Percentiles rank a stretch among this genome's conserved stretches.
Conservation (phyloP, 2,113 vertebrate species). For the Centropus bengalensis region DNA sequence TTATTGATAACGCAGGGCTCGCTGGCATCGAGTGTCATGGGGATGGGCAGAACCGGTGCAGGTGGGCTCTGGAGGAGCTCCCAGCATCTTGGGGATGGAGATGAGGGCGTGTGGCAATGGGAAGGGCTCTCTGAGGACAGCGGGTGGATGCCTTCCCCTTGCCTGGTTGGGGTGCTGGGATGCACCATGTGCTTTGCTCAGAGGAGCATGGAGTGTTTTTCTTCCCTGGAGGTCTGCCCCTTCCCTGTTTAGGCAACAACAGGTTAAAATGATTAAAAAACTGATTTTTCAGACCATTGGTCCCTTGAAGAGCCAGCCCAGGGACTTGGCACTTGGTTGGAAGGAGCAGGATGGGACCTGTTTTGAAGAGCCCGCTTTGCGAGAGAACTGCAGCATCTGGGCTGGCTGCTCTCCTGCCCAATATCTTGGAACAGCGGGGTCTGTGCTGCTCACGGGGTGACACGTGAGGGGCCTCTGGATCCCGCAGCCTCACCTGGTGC, state of each 20-base stretch:
- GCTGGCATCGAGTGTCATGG: background rate
- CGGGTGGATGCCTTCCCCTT: background rate
- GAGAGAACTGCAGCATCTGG: background rate
- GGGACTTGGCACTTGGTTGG: background rate
- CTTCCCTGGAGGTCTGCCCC: background rate
- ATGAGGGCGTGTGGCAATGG: rapidly evolving
- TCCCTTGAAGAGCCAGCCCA: background rate
- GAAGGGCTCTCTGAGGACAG: background rate
- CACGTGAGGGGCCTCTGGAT: no score
- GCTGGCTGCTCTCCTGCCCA: background rate
- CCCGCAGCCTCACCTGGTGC: no score
- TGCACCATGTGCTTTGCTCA: rapidly evolving
- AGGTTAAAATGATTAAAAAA: background rate
- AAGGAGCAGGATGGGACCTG: background rate
- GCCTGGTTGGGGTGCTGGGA: background rate
- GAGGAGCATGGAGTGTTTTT: background rate
- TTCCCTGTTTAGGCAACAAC: background rate
- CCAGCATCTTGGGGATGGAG: background rate
- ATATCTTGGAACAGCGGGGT: background rate
- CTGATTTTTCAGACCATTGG: background rate
- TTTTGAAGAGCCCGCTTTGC: background rate
- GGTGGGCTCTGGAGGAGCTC: background rate
- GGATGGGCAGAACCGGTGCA: background rate
- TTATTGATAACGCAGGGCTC: background rate
- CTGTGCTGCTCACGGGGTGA: background rate